Evolutionary conservation across 1,140 invertebrate genomes (phyloP).

Genomic region (Diorhabda sublineata): DNA sequence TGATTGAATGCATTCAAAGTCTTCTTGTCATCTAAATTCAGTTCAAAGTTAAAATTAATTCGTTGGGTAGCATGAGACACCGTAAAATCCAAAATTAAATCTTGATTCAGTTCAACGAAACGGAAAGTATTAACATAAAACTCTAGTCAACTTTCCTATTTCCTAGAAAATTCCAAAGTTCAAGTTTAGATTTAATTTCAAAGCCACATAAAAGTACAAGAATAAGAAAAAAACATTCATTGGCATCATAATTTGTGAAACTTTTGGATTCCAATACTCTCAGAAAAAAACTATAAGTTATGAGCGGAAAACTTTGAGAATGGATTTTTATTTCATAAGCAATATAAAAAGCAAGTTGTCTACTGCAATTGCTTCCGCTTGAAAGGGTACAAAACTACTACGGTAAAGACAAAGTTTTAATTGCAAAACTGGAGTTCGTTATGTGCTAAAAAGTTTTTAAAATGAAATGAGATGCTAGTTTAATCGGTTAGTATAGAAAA

Average conservation of each 20-base stretch:
- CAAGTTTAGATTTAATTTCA: slow-evolving; percentile 6
- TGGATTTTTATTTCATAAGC: slow-evolving; percentile 4
- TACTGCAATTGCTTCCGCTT: background rate
- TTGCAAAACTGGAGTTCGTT: background rate
- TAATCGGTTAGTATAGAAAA: too few relatives aligned
- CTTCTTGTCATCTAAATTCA: too few relatives aligned
- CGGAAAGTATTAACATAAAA: slow-evolving; percentile 1
- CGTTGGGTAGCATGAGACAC: too few relatives aligned
- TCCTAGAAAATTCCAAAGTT: background rate
- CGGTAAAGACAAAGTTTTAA: background rate
- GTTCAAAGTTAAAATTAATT: too few relatives aligned
- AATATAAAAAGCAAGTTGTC: slow-evolving; percentile 1
- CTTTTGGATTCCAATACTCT: background rate
- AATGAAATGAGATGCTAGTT: too few relatives aligned
- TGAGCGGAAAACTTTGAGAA: background rate
- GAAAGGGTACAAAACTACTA: background rate
- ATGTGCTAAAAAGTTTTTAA: too few relatives aligned
- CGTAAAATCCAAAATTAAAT: too few relatives aligned
- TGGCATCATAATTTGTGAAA: slow-evolving; percentile 8
- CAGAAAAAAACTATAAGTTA: slow-evolving; percentile 2
- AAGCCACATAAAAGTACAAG: slow-evolving; percentile 7
- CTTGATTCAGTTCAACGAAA: background rate
- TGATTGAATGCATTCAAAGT: too few relatives aligned
- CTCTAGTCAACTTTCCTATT: background rate
- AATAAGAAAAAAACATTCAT: background rate